A percentile compares a stretch with the other conserved stretches of the same genome.
phyloP scores from a whole-genome alignment of 2,888 invertebrate genomes.

The Agrotis puta region DNA sequence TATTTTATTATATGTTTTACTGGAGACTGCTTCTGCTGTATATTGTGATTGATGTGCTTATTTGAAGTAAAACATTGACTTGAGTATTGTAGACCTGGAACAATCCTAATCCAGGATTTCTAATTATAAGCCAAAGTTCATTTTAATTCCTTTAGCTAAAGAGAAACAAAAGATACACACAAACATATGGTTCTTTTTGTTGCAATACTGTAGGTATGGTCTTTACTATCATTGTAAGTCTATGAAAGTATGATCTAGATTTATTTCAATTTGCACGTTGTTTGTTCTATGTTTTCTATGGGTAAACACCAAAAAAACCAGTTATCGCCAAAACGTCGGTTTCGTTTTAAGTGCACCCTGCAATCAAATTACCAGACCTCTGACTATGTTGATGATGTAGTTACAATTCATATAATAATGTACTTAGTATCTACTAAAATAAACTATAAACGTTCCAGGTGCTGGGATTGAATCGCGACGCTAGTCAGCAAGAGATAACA shows the following conservation, averaged over 20 bases:
- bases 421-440: not conserved
- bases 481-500: conserved; percentile 96
- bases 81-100: not conserved
- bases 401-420: not conserved
- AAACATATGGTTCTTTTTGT: not conserved
- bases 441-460: conserved; percentile 87
- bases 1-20: not conserved
- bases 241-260: not conserved
- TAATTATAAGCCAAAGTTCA: not conserved
- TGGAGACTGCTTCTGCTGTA: not conserved
- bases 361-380: too few relatives aligned
- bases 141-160: not conserved
- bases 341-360: not conserved
- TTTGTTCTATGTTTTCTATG: not conserved
- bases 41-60: not conserved
- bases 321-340: not conserved
- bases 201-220: not conserved
- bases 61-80: not conserved
- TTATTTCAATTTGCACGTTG: conserved; percentile 1
- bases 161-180: not conserved
- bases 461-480: conserved; percentile 94
- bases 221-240: not conserved
- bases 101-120: not conserved
- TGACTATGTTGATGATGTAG: not conserved
- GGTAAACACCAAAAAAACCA: not conserved